These are phyloP conservation scores for Drosophila albomicans DNA, from an alignment of 1,140 invertebrate species.

Conservation along the genomic window DNA sequence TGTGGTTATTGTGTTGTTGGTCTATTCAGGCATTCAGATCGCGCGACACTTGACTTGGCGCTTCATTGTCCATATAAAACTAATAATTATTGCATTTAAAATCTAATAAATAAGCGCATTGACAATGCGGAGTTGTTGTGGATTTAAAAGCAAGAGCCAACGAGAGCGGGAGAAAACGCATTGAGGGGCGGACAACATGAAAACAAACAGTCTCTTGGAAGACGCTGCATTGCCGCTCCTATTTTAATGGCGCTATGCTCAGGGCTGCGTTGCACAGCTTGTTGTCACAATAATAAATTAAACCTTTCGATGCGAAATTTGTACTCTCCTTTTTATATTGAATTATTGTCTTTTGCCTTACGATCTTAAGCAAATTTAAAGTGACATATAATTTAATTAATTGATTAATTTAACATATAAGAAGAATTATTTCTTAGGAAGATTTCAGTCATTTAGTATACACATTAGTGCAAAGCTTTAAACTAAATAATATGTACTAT, in stretches of 20 bases:
- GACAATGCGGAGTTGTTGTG: slow-evolving; percentile 70
- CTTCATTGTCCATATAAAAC: slow-evolving; percentile 82
- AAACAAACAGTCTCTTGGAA: slow-evolving; percentile 3
- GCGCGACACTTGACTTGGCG: slow-evolving; percentile 61
- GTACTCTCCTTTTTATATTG: not conserved
- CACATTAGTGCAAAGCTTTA: no score
- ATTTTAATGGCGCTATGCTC: slow-evolving; percentile 63
- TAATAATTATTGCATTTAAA: slow-evolving; percentile 84
- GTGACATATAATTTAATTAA: no score
- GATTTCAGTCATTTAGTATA: no score
- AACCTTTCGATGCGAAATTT: not conserved
- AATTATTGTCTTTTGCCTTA: not conserved
- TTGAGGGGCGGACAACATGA: not conserved
- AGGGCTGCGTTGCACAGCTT: slow-evolving; percentile 26
- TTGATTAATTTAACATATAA: no score
- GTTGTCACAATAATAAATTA: not conserved
- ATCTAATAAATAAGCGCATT: slow-evolving; percentile 83
- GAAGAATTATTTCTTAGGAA: no score
- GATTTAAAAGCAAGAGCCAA: slow-evolving; percentile 12
- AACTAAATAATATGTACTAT: no score
- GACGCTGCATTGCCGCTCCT: slow-evolving; percentile 58
- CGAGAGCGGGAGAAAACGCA: not conserved
- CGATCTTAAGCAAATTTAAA: no score
- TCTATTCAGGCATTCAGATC: slow-evolving; percentile 67
- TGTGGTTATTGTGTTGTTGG: slow-evolving; percentile 20